Conservation (phyloP, 2,888 invertebrate genomes). For the Tipula unca region DNA sequence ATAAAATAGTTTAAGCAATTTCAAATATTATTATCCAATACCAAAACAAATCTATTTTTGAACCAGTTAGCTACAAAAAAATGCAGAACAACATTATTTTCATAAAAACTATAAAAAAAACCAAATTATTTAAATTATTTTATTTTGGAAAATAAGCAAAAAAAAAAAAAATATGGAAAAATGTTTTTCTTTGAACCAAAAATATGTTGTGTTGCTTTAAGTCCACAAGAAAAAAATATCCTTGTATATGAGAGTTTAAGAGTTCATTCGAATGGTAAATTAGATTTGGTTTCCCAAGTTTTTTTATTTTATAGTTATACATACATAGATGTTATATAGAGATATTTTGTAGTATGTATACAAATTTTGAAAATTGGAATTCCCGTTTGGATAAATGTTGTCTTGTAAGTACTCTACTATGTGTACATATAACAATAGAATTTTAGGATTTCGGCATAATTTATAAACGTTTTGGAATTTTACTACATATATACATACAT, state of each 20-base stretch:
- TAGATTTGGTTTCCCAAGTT: not conserved
- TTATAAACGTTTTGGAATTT: not conserved
- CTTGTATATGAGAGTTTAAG: not conserved
- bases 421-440: not conserved
- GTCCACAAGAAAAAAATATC: not conserved
- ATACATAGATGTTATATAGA: not conserved
- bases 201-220: not conserved
- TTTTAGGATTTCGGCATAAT: not conserved
- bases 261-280: not conserved
- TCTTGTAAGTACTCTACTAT: not conserved
- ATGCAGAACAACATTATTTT: not conserved
- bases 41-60: not conserved
- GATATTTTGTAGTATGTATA: too few species aligned
- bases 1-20: not conserved
- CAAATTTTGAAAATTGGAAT: not conserved
- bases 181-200: not conserved
- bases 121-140: not conserved
- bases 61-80: not conserved
- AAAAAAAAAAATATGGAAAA: not conserved
- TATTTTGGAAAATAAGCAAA: not conserved
- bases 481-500: not conserved
- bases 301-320: not conserved
- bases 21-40: not conserved
- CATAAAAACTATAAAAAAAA: not conserved
- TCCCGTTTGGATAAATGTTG: not conserved